Evolutionary conservation across 2,113 vertebrate species (phyloP).

Genomic region (Pteronura brasiliensis): DNA sequence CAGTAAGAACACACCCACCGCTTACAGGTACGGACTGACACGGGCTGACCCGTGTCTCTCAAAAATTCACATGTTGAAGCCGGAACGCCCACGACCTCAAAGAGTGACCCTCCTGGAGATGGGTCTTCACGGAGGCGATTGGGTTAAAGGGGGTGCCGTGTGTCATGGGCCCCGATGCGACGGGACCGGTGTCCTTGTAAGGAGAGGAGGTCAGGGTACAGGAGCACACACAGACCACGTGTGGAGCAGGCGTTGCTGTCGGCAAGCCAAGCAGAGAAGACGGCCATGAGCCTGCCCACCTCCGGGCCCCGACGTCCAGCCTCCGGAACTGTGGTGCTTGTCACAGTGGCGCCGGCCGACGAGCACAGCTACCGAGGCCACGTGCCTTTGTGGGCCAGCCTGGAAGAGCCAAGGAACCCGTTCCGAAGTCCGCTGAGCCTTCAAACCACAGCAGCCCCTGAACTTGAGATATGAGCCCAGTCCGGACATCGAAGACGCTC

Average conservation of each 20-base stretch:
- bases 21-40: fast-evolving
- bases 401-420: background rate
- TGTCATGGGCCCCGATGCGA: background rate
- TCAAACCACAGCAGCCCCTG: fast-evolving
- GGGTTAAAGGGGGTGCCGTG: fast-evolving
- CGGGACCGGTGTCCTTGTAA: background rate
- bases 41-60: fast-evolving
- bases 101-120: fast-evolving
- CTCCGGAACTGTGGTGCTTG: background rate
- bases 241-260: fast-evolving
- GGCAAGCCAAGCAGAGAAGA: background rate
- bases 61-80: background rate
- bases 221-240: fast-evolving
- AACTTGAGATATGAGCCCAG: background rate
- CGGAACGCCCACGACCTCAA: fast-evolving
- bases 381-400: background rate
- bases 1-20: background rate
- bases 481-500: background rate
- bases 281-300: background rate
- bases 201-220: background rate
- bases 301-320: fast-evolving
- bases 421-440: fast-evolving
- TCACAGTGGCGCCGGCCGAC: fast-evolving
- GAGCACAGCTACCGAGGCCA: fast-evolving
- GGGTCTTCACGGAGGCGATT: background rate